Base-by-base conservation (phyloP, 64 coral and sea anemone genomes). In the Porites lutea region DNA sequence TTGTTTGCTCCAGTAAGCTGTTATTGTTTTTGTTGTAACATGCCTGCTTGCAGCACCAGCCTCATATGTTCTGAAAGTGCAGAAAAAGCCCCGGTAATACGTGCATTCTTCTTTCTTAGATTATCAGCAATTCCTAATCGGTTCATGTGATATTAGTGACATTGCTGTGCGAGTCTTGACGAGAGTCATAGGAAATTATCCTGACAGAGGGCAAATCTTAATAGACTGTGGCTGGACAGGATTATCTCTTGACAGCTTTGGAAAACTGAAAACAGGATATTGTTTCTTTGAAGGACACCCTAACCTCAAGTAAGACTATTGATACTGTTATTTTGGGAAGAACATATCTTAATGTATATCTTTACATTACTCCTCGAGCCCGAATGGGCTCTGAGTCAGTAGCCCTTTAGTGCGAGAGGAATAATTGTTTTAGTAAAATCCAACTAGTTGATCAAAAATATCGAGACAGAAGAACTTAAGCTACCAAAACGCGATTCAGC, bases 161-260 rank as follows among this genome's bases (percentile, higher is more conserved):
- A 85, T 96, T 82, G 87, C 91, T n/a, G 82, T 86, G 4, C 82
- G 82, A 87, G 91, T 96, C 20, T 69, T 96, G 65, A 93, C 92
- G 50, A 88, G 95, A 55, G 95, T 96, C 3, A 75, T 96, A 70
- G 81, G 95, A 60, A 87, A 90, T 83, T 93, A 96, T 65, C 95
- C 95, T 16, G 79, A 69, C 8, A 90, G 89, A 58, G 89, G 77
- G 4, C 91, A 90, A 59, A 87, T 96, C 47, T 68, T 96, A 0
- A 92, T 96, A 14, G 95, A 96, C 64, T 96, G 95, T 87, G 95
- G 95, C 15, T 96, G 90, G 69, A 93, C 92, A 67, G 95, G 78
- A 13, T 48, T 96, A 21, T 92, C 89, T 18, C 95, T 87, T 50
- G 95, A 96, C 50, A 82, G 95, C 49, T 75, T 93, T 48, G 79